Conservation (phyloP, 2,113 vertebrate species). For the Hylia prasina region DNA sequence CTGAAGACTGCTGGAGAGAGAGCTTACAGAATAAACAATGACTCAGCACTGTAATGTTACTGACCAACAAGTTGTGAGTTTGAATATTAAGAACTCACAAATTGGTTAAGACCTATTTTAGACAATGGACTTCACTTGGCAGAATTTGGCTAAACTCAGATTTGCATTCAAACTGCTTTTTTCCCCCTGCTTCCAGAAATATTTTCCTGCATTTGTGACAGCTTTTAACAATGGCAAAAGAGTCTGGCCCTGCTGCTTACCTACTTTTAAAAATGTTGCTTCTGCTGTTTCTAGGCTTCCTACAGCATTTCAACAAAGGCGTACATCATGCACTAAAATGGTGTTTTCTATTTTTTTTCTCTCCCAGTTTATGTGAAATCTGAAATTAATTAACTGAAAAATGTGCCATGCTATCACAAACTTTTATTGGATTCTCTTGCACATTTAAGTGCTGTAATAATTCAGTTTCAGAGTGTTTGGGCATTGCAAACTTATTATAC, state of each 20-base stretch:
- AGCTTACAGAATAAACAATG: background rate
- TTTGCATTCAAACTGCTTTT: background rate
- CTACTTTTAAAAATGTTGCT: background rate
- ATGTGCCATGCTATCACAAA: background rate
- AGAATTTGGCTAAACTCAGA: background rate
- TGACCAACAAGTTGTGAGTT: background rate
- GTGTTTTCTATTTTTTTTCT: background rate
- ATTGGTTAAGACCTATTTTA: background rate
- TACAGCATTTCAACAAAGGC: background rate
- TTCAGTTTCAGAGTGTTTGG: background rate
- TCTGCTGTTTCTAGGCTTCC: background rate
- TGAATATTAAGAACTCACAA: background rate
- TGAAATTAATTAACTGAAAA: conserved; percentile 37
- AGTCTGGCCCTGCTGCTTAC: background rate
- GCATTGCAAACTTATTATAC: background rate
- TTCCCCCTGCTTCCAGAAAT: background rate
- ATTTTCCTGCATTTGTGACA: background rate
- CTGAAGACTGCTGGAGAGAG: background rate
- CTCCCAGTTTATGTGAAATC: background rate
- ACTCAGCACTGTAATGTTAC: background rate
- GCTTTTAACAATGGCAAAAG: background rate
- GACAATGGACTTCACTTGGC: background rate
- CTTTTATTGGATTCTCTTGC: background rate
- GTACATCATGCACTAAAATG: background rate
- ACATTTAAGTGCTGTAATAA: background rate